These are phyloP conservation scores for Tenthredo notha DNA, from an alignment of 2,888 invertebrate genomes.

Conservation along the genomic window DNA sequence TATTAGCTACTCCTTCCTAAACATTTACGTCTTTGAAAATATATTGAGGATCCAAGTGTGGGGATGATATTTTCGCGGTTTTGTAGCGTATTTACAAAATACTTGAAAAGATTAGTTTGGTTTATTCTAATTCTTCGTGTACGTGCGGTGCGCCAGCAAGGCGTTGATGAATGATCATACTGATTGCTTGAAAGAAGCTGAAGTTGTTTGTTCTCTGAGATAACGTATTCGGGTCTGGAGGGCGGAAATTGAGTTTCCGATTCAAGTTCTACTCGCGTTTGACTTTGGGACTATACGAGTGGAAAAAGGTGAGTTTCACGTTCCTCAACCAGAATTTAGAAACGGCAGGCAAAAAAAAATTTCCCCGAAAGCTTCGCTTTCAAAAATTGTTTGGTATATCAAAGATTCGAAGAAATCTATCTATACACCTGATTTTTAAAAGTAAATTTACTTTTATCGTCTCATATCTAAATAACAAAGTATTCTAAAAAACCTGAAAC, in stretches of 20 bases:
- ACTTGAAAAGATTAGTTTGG: background rate
- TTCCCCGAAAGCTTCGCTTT: background rate
- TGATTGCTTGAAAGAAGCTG: conserved; percentile 39
- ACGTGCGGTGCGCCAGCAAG: background rate
- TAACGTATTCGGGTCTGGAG: conserved; percentile 56
- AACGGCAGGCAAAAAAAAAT: background rate
- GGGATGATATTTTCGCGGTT: background rate
- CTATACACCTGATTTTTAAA: background rate
- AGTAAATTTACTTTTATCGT: background rate
- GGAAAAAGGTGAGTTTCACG: background rate
- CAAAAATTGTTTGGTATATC: background rate
- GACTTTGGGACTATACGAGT: conserved; percentile 1
- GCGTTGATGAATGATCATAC: conserved; percentile 28
- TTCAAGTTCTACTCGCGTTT: conserved; percentile 57
- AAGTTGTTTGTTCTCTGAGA: conserved; percentile 58
- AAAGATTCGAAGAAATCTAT: background rate
- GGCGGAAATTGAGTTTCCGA: conserved; percentile 61
- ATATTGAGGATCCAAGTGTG: background rate
- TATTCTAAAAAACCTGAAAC: background rate
- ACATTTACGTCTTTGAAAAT: background rate
- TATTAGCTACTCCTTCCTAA: background rate
- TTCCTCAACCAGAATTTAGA: background rate
- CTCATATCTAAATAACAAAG: background rate
- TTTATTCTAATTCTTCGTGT: background rate
- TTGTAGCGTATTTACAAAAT: background rate